These are phyloP conservation scores for Amphipyra berbera DNA, from an alignment of 2,888 invertebrate genomes.

Conservation along the genomic window DNA sequence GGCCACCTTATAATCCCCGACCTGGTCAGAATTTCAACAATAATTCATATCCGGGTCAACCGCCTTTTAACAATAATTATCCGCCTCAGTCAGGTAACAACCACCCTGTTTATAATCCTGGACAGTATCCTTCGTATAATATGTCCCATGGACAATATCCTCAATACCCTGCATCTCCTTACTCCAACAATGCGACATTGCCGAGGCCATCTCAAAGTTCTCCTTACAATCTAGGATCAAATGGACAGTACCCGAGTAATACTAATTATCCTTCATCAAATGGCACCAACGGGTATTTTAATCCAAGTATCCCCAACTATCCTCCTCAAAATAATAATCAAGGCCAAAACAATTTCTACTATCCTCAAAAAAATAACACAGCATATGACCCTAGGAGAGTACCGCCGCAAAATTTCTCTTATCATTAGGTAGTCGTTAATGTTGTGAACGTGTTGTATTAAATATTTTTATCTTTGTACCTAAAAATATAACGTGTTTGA, in stretches of 20 bases:
- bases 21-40: slow-evolving; percentile 13
- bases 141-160: slow-evolving; percentile 4
- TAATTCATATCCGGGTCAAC: slow-evolving; percentile 27
- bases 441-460: slow-evolving; percentile 12
- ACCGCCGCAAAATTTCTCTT: slow-evolving; percentile 63
- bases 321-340: slow-evolving; percentile 48
- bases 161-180: slow-evolving; percentile 1
- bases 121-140: slow-evolving; percentile 26
- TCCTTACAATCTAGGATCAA: slow-evolving; percentile 30
- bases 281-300: slow-evolving; percentile 22
- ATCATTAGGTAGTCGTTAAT: slow-evolving; percentile 46
- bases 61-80: slow-evolving; percentile 32
- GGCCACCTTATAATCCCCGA: slow-evolving; percentile 41
- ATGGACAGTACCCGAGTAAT: slow-evolving; percentile 42
- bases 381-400: slow-evolving; percentile 64
- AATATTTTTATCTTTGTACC: slow-evolving; percentile 20
- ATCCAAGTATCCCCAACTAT: slow-evolving; percentile 54
- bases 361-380: slow-evolving; percentile 48
- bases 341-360: slow-evolving; percentile 40
- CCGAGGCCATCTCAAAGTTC: slow-evolving; percentile 12
- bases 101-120: slow-evolving; percentile 28
- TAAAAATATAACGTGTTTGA: slow-evolving; percentile 18
- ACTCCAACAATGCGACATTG: slow-evolving; percentile 4
- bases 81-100: slow-evolving; percentile 14
- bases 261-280: slow-evolving; percentile 10